Evolutionary conservation across 2,113 vertebrate species (phyloP).

Genomic region (Phaethon lepturus): DNA sequence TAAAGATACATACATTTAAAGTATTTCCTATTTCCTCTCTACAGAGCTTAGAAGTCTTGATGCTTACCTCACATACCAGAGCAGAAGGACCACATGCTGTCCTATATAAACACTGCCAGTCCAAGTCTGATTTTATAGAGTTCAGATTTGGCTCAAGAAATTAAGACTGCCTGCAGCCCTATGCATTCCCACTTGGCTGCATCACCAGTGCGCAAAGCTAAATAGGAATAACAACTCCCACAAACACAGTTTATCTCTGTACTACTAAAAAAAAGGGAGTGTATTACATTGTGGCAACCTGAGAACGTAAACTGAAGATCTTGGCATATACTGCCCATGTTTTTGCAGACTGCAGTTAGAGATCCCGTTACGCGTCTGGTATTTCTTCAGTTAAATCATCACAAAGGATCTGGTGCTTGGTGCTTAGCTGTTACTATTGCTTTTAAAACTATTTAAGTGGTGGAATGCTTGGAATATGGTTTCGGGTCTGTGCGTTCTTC

Average conservation of each 20-base stretch:
- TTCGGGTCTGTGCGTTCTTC: not conserved
- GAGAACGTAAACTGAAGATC: not conserved
- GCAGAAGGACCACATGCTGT: conserved; percentile 21
- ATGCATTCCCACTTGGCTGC: not conserved
- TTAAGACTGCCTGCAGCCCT: not conserved
- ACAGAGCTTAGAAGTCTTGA: not conserved
- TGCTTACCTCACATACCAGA: conserved; percentile 25
- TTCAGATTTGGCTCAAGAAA: conserved; percentile 32
- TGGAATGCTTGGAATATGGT: not conserved
- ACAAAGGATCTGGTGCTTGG: not conserved
- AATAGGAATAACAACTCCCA: not conserved
- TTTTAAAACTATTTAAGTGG: not conserved
- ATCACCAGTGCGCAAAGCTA: not conserved
- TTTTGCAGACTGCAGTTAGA: not conserved
- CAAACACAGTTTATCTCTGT: not conserved
- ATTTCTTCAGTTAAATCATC: not conserved
- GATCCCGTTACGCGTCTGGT: not conserved
- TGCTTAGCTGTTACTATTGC: not conserved
- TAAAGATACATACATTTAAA: not conserved
- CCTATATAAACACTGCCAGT: not conserved
- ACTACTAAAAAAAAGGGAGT: not conserved
- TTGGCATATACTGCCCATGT: not conserved
- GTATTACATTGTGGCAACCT: not conserved
- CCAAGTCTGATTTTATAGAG: conserved; percentile 22
- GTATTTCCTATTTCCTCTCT: conserved; percentile 29